Conservation (phyloP, 2,888 invertebrate genomes). For the Ferrisia virgata region DNA sequence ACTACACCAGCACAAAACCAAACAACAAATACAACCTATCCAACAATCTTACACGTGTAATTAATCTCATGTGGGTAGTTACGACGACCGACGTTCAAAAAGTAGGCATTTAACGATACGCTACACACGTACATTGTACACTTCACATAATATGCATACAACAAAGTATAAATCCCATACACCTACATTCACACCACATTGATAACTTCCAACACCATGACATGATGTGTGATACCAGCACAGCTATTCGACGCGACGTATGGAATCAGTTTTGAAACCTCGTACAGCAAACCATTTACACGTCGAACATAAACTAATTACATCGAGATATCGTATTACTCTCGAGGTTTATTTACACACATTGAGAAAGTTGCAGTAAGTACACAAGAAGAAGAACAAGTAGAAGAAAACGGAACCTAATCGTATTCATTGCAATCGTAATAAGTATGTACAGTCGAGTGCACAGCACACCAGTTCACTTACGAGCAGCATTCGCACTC, state of each 20-base stretch:
- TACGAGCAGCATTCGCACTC: too few relatives aligned
- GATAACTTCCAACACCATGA: neutral
- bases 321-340: constrained; percentile 7
- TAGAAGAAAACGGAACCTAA: too few relatives aligned
- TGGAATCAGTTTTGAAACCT: neutral
- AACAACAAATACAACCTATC: too few relatives aligned
- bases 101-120: too few relatives aligned
- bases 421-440: too few relatives aligned
- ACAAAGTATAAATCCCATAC: too few relatives aligned
- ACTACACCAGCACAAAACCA: too few relatives aligned
- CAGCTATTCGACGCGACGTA: neutral
- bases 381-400: neutral
- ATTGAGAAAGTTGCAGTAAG: neutral
- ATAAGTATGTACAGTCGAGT: neutral
- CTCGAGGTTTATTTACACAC: neutral
- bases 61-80: too few relatives aligned
- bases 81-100: too few relatives aligned
- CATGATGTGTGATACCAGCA: neutral
- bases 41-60: too few relatives aligned
- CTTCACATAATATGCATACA: too few relatives aligned
- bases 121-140: too few relatives aligned
- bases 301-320: neutral
- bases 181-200: neutral
- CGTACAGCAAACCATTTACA: neutral
- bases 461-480: neutral